Base-by-base conservation (phyloP, 1,140 invertebrate genomes). In the Tetraneura akinire region DNA sequence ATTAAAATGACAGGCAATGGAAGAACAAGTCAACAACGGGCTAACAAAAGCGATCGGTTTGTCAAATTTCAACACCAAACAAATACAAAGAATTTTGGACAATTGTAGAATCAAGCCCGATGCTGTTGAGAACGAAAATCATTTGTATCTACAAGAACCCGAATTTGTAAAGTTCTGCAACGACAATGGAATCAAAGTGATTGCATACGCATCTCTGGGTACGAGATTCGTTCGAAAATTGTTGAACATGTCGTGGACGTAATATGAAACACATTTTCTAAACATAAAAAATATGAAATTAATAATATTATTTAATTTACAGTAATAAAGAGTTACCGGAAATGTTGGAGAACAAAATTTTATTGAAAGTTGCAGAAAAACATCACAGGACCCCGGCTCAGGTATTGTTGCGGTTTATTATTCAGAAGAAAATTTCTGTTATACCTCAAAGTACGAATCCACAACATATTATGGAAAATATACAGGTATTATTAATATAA, bases 181-280 rank as follows among this genome's bases (percentile, higher is more conserved):
- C 70, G 84, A 88, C 9, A 87, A 92, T 81, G 88, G 91, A 32
- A 94, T 97, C 37, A 86, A 89, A 0, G 85, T 97, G 23, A 94
- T 91, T 0, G 94, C 92, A 0, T 97, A 96, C 84, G 91, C 92
- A 29, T 93, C 95, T 1, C 85, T 97, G 3, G 95, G 92, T 1
- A 91, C 91, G 3, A 91, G 89, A 81, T 92, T 90, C 3, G 85
- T 90, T 47, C 86, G 86, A 23, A 86, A 87, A 81, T 85, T 87
- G 29, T 84, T 89, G 71, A 84, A 51, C 60, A 49, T 66, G 51
- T 23, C 29, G 2, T 85, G 21, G 32, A 29, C 29, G 42, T 21
- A 37, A 37, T 37, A 8, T 37, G 32, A 37, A 37, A 37, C 8
- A 4, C 32, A 37, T 37, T 37, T 37, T 37, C 32, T n/a, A n/a